Evolutionary conservation across 2,888 invertebrate genomes (phyloP), one percentile per base, ranked within the genome.

Genomic region (Stegophylla sp.): DNA sequence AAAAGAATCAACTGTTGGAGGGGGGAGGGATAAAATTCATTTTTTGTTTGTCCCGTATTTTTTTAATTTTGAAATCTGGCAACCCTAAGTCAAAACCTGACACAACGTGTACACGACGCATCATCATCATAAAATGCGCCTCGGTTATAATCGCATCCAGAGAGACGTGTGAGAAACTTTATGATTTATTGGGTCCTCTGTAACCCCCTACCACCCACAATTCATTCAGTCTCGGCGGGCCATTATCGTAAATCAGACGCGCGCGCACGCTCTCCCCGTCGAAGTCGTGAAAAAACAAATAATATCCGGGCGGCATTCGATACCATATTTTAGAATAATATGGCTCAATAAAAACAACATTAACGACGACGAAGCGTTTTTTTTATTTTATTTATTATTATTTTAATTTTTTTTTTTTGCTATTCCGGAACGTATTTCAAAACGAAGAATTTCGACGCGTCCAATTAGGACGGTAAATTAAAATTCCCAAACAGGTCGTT

Each of bases 121-220:
- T n/a, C n/a, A n/a, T n/a, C n/a, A n/a, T n/a, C n/a, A n/a, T n/a
- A 64, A 41, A 20, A 64, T 34, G 34, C 7, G 34, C 34, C 7
- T 5, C 34, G 7, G 7, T 20, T 15, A 17, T 67, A 67, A 67
- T 67, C 45, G 45, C 67, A 20, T 34, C 34, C 34, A 34, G 34
- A 34, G 34, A 48, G 45, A 67, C 67, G 45, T 67, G 45, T 67
- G 48, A 67, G 45, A 26, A 67, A 67, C 26, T 23, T 10, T 26
- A 48, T n/a, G n/a, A 67, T 67, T 67, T 67, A 67, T 67, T 67
- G 26, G 48, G 26, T 67, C 17, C 10, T 66, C 48, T 48, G 15
- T n/a, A 34, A 34, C 13, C 9, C 45, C 51, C 51, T 20, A n/a
- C 51, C 12, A 9, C 26, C 67, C 17, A 12, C 45, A 12, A 26